These are phyloP conservation scores for Melangyna quadrimaculata DNA, from an alignment of 2,888 invertebrate genomes.

Conservation along the genomic window DNA sequence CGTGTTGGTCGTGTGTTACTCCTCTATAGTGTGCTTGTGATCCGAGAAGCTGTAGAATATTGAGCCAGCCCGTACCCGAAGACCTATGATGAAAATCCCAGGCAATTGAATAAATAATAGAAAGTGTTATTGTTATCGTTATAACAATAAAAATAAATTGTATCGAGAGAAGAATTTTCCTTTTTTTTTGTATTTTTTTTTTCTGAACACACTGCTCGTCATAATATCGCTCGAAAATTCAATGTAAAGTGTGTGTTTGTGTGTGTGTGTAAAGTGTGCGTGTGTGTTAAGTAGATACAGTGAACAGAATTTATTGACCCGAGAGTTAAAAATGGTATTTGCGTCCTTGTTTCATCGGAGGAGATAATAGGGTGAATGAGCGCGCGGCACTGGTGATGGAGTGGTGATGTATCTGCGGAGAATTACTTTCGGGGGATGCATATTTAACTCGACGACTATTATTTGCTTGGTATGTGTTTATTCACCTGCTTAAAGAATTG, in stretches of 20 bases:
- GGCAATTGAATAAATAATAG: slow-evolving; percentile 72
- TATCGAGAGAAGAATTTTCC: slow-evolving; percentile 60
- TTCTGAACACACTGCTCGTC: slow-evolving; percentile 2
- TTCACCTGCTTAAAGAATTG: slow-evolving; percentile 67
- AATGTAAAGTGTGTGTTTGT: slow-evolving; percentile 18
- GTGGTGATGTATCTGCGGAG: slow-evolving; percentile 64
- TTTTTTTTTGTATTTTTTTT: background rate
- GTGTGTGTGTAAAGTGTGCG: slow-evolving; percentile 24
- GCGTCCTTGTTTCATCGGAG: slow-evolving; percentile 66
- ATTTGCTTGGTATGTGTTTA: slow-evolving; percentile 68
- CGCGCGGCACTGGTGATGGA: slow-evolving; percentile 55
- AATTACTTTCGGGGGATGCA: slow-evolving; percentile 69
- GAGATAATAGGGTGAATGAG: slow-evolving; percentile 70
- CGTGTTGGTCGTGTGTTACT: slow-evolving; percentile 18
- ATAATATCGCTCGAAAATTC: slow-evolving; percentile 22
- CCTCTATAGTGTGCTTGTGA: background rate
- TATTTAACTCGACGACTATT: slow-evolving; percentile 60
- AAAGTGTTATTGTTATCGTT: slow-evolving; percentile 71
- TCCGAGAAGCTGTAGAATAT: slow-evolving; percentile 26
- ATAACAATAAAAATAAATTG: slow-evolving; percentile 71
- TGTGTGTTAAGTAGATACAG: background rate
- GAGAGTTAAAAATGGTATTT: slow-evolving; percentile 66
- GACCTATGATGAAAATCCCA: slow-evolving; percentile 67
- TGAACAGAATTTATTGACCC: slow-evolving; percentile 70
- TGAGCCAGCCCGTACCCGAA: slow-evolving; percentile 40